Percentiles rank a stretch among this genome's conserved stretches.
Evolutionary conservation across 2,888 invertebrate species (phyloP).

Genomic region (Ophioninae sp.): DNA sequence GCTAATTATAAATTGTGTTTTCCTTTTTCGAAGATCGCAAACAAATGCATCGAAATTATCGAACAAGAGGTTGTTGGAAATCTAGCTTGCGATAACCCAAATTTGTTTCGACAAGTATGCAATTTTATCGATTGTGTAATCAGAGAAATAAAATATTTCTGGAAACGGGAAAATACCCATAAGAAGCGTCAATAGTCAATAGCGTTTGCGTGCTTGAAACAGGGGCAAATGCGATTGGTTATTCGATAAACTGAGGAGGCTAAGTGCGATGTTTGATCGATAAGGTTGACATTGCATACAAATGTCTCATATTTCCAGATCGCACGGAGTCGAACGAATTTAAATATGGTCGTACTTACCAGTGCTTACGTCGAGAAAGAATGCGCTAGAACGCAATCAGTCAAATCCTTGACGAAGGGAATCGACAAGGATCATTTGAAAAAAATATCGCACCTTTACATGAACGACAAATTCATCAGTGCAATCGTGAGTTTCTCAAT

Average conservation of each 20-base stretch:
- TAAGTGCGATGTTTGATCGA: slow-evolving; percentile 55
- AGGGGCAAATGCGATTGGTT: slow-evolving; percentile 20
- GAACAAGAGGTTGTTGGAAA: neutral
- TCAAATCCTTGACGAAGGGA: slow-evolving; percentile 72
- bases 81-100: too few species aligned
- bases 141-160: neutral
- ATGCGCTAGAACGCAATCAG: slow-evolving; percentile 69
- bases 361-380: slow-evolving; percentile 72
- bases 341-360: slow-evolving; percentile 75
- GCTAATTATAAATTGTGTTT: neutral
- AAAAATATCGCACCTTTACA: slow-evolving; percentile 82
- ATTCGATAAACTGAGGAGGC: slow-evolving; percentile 18
- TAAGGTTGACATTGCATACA: slow-evolving; percentile 44
- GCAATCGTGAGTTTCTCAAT: slow-evolving; percentile 82
- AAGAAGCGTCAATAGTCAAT: neutral
- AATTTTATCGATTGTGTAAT: neutral
- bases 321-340: neutral
- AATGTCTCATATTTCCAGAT: slow-evolving; percentile 30
- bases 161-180: neutral
- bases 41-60: neutral
- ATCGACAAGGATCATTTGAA: slow-evolving; percentile 70
- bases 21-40: neutral
- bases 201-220: neutral
- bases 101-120: neutral
- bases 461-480: slow-evolving; percentile 84